Evolutionary conservation across 2,797 vertebrate genomes (phyloP).

Genomic region (Brotogeris chrysoptera): DNA sequence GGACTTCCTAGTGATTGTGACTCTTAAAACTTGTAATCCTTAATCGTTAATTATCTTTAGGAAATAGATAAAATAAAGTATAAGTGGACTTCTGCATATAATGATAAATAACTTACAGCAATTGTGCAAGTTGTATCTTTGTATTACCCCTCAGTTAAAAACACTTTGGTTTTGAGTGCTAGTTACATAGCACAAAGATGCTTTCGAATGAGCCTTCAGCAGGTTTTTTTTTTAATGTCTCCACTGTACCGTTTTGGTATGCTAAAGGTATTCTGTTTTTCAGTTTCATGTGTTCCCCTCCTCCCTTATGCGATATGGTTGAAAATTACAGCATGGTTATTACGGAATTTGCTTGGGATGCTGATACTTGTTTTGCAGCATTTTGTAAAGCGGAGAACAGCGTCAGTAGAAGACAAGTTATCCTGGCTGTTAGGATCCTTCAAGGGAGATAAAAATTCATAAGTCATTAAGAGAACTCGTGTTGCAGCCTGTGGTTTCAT

Average conservation of each 20-base stretch:
- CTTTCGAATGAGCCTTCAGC: neutral
- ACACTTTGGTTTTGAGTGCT: neutral
- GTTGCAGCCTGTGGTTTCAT: neutral
- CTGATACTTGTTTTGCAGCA: neutral
- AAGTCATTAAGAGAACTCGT: neutral
- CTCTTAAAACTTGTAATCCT: neutral
- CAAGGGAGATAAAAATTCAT: neutral
- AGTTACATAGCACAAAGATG: neutral
- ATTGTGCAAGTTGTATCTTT: neutral
- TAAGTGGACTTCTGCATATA: neutral
- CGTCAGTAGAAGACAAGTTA: neutral
- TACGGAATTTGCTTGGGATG: fast-evolving
- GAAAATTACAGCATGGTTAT: neutral
- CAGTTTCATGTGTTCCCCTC: neutral
- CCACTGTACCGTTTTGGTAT: neutral
- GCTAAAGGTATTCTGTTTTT: neutral
- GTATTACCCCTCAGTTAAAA: neutral
- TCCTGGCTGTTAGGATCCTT: neutral
- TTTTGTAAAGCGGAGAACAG: neutral
- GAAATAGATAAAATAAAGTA: neutral
- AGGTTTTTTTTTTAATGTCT: neutral
- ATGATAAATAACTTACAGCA: neutral
- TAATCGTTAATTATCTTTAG: neutral
- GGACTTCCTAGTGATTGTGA: neutral
- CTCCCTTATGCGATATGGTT: neutral